These are phyloP conservation scores for Xiphydria camelus DNA, from an alignment of 2,888 invertebrate genomes.

Conservation along the genomic window DNA sequence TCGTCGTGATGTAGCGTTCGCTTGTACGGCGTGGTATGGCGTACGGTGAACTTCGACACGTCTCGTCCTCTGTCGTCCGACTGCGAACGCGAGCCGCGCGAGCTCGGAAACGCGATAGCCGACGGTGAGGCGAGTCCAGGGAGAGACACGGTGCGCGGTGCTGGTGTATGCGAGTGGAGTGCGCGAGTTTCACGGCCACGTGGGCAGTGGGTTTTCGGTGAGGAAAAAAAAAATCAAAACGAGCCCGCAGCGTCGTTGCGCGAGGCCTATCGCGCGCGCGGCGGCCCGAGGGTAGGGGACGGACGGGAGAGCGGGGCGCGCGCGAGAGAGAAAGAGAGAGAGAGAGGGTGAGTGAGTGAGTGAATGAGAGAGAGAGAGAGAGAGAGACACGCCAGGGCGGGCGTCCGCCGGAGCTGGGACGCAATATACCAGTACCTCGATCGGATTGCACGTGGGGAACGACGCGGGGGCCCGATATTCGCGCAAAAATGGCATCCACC, in stretches of 20 bases:
- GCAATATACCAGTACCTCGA: conserved; percentile 3
- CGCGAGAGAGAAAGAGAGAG: too few relatives aligned
- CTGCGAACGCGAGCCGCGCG: neutral
- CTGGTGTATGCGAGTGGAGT: neutral
- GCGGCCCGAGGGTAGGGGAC: conserved; percentile 1
- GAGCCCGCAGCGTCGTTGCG: neutral
- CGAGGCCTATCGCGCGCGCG: conserved; percentile 1
- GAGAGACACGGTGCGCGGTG: too few relatives aligned
- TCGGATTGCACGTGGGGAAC: conserved; percentile 8
- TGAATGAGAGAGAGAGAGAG: conserved; percentile 13
- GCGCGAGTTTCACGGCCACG: conserved; percentile 14
- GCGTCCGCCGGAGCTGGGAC: neutral
- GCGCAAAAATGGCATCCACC: conserved; percentile 23
- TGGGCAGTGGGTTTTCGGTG: conserved; percentile 13
- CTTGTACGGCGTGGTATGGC: conserved; percentile 20
- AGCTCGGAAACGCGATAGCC: too few relatives aligned
- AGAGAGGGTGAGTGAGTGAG: conserved; percentile 13
- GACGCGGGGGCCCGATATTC: neutral
- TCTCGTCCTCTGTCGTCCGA: neutral
- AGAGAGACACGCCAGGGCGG: conserved; percentile 6
- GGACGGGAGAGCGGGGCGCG: conserved; percentile 7
- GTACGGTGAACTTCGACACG: conserved; percentile 18
- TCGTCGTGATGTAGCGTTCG: conserved; percentile 27
- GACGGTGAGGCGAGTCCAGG: too few relatives aligned
- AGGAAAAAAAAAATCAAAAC: conserved; percentile 5